Evolutionary conservation across 2,888 invertebrate species (phyloP).

Genomic region (Acrobasis suavella): DNA sequence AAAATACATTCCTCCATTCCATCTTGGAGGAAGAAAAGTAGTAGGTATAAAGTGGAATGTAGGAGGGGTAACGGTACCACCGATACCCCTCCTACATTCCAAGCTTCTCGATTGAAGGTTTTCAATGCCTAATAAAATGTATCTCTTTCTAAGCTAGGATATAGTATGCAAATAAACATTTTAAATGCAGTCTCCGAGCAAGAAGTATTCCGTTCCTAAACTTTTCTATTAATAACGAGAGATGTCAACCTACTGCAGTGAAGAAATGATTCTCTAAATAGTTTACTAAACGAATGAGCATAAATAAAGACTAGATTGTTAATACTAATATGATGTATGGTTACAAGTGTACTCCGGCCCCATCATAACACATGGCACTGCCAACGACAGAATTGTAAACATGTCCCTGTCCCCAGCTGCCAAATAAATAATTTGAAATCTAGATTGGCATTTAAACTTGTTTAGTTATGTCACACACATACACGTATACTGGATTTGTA

Average conservation of each 20-base stretch:
- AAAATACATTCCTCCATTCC: too few relatives aligned
- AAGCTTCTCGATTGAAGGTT: too few relatives aligned
- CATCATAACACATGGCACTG: conserved; percentile 45
- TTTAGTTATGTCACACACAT: conserved; percentile 1
- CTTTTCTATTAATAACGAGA: background rate
- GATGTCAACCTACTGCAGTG: background rate
- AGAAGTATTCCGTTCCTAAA: background rate
- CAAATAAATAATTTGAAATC: conserved; percentile 48
- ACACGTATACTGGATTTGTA: background rate
- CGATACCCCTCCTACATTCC: too few relatives aligned
- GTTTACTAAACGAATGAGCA: background rate
- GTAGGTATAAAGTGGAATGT: too few relatives aligned
- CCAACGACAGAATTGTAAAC: conserved; percentile 59
- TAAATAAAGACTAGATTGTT: background rate
- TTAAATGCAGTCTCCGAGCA: background rate
- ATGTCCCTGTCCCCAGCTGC: conserved; percentile 54
- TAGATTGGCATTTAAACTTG: conserved; percentile 31
- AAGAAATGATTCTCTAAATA: background rate
- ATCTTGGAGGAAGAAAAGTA: too few relatives aligned
- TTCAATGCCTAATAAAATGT: too few relatives aligned
- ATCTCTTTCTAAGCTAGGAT: background rate
- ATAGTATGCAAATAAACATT: background rate
- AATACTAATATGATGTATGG: conserved; percentile 40
- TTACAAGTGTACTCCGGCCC: conserved; percentile 38
- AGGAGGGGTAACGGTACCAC: too few relatives aligned